Evolutionary conservation across 2,113 vertebrate genomes (phyloP).

Genomic region (Morone saxatilis): DNA sequence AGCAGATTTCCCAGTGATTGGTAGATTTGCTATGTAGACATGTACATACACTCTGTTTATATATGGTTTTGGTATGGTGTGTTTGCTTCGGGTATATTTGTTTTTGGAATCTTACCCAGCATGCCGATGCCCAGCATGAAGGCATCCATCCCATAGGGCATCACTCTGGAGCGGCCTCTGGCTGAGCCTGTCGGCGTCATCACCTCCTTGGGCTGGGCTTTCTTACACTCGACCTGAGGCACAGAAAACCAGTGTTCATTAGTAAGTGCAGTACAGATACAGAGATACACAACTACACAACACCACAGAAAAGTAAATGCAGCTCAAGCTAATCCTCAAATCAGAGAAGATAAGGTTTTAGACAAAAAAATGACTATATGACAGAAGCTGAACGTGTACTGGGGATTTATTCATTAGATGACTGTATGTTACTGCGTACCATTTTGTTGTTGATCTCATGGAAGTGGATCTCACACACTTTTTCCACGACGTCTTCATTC

Average conservation of each 20-base stretch:
- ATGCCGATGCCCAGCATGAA: constrained; percentile 99
- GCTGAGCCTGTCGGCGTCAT: constrained; percentile 97
- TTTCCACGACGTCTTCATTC: constrained; percentile 98
- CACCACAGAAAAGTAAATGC: constrained; percentile 2
- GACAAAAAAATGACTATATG: neutral
- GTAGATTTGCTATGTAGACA: neutral
- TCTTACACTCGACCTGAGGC: constrained; percentile 97
- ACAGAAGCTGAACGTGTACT: neutral
- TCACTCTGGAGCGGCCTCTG: constrained; percentile 95
- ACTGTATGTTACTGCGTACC: constrained; percentile 75
- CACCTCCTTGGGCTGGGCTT: constrained; percentile 99
- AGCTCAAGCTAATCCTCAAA: neutral
- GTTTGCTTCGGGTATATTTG: neutral
- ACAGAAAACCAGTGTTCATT: neutral
- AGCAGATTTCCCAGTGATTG: neutral
- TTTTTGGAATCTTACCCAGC: constrained; percentile 89
- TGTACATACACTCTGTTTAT: neutral
- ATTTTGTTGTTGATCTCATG: constrained; percentile 99
- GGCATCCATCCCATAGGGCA: constrained; percentile 99
- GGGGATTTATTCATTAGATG: neutral
- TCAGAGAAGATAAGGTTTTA: neutral
- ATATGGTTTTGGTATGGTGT: neutral
- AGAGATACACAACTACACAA: neutral
- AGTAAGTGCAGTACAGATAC: neutral
- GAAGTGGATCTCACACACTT: constrained; percentile 99